phyloP scores from a whole-genome alignment of 2,113 vertebrate genomes.

The Progne subis region DNA sequence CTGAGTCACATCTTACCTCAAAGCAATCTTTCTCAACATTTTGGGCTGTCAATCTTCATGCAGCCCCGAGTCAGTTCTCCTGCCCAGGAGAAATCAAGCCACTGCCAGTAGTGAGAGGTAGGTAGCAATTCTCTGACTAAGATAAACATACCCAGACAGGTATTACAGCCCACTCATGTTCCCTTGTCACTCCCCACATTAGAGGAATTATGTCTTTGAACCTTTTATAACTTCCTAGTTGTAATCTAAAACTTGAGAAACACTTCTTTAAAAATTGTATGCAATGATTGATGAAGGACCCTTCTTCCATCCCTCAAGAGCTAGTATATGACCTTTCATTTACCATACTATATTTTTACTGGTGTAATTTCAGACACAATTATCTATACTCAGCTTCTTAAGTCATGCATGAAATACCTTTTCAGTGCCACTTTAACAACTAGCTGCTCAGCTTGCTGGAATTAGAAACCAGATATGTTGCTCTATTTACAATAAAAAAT shows the following conservation, averaged over 20 bases:
- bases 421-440: slow-evolving; percentile 19
- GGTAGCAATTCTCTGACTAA: neutral
- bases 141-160: neutral
- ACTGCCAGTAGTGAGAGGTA: neutral
- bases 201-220: neutral
- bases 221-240: neutral
- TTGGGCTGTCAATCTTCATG: neutral
- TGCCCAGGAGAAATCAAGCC: neutral
- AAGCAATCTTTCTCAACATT: neutral
- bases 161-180: slow-evolving; percentile 21
- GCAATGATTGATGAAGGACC: neutral
- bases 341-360: neutral
- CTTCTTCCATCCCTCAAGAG: neutral
- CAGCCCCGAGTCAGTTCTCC: neutral
- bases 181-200: neutral
- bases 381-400: neutral
- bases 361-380: slow-evolving; percentile 21
- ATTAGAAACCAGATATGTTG: slow-evolving; percentile 42
- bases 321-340: neutral
- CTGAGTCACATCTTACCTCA: neutral
- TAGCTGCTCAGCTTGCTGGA: slow-evolving; percentile 7
- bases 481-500: slow-evolving; percentile 59
- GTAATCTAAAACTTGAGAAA: slow-evolving; percentile 4
- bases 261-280: neutral
- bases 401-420: slow-evolving; percentile 19